Evolutionary conservation across 2,888 invertebrate species (phyloP).

Genomic region (Drosophila colorata): DNA sequence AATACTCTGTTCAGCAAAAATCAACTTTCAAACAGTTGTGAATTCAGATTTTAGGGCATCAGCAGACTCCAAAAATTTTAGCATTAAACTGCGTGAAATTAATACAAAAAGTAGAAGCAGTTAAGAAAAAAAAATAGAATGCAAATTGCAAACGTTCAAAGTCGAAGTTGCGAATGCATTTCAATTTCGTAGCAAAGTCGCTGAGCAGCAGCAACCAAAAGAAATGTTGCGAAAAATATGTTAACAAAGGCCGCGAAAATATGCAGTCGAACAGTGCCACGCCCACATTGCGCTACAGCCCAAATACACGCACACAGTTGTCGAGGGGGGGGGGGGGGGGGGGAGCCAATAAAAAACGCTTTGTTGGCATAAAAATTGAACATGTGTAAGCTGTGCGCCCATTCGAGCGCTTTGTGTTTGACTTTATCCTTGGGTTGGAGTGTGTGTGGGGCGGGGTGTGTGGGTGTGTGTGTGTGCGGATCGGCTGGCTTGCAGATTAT

Average conservation of each 20-base stretch:
- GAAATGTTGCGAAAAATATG: conserved; percentile 20
- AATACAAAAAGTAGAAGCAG: conserved; percentile 1
- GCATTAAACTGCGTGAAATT: conserved; percentile 25
- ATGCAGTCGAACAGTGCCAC: conserved; percentile 46
- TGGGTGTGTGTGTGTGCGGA: too few relatives aligned
- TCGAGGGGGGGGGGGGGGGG: not conserved
- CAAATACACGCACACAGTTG: conserved; percentile 4
- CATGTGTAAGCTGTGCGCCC: conserved; percentile 49
- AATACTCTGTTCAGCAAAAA: not conserved
- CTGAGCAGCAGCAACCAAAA: conserved; percentile 12
- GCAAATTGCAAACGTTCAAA: conserved; percentile 55
- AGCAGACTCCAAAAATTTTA: conserved; percentile 30
- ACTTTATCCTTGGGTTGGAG: conserved; percentile 21
- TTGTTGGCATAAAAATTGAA: conserved; percentile 75
- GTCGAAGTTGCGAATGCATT: conserved; percentile 66
- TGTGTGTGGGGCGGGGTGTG: not conserved
- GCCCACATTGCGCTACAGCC: conserved; percentile 7
- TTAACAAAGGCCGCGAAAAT: conserved; percentile 71
- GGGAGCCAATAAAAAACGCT: conserved; percentile 64
- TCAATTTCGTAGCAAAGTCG: conserved; percentile 58
- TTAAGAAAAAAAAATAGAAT: conserved; percentile 22
- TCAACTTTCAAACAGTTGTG: conserved; percentile 29
- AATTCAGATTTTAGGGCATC: conserved; percentile 28
- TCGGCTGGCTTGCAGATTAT: conserved; percentile 57
- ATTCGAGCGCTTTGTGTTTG: conserved; percentile 37